Percentiles rank a stretch among this genome's conserved stretches.
phyloP scores from a whole-genome alignment of 2,113 vertebrate species.

The Cygnus atratus region DNA sequence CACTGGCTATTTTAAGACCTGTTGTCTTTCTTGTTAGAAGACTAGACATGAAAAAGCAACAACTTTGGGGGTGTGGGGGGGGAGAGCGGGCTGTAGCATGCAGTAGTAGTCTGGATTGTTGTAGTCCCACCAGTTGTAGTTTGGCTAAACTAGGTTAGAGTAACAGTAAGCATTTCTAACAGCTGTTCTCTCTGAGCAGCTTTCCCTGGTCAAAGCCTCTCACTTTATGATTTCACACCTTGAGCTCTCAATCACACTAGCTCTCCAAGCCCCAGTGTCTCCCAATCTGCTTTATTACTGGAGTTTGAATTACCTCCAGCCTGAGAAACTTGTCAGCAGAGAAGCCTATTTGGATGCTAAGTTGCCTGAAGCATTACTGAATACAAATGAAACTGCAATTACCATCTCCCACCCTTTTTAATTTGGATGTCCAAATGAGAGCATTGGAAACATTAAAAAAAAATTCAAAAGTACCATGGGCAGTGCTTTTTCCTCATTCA shows the following conservation, averaged over 20 bases:
- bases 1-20: neutral
- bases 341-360: neutral
- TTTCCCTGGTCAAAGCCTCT: slow-evolving; percentile 2
- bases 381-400: neutral
- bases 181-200: slow-evolving; percentile 44
- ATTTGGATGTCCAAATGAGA: neutral
- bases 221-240: neutral
- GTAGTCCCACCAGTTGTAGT: neutral
- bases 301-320: neutral
- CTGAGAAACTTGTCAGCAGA: neutral
- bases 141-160: neutral
- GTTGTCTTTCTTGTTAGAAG: neutral
- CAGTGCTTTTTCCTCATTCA: neutral
- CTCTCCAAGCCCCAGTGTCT: neutral
- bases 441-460: neutral
- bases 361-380: neutral
- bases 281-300: neutral
- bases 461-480: accelerated
- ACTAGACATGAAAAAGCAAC: neutral
- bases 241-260: neutral
- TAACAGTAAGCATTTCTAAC: neutral
- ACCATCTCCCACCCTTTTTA: neutral
- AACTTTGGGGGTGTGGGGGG: neutral
- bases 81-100: neutral
- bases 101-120: neutral